Conservation (phyloP, 2,888 invertebrate species). For the Scotopteryx bipunctaria region DNA sequence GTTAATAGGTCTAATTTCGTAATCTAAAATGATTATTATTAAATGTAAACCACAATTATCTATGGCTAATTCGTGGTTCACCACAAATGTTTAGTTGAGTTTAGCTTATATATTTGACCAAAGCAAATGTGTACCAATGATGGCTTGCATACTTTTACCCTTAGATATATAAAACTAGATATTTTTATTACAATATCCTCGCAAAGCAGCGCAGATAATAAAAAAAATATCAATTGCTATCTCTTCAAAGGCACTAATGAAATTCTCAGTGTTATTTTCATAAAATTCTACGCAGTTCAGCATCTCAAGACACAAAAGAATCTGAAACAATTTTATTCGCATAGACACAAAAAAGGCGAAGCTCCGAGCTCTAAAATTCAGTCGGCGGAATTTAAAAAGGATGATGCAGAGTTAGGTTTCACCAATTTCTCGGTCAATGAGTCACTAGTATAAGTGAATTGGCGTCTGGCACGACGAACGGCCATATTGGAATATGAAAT, state of each 20-base stretch:
- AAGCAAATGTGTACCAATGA: neutral
- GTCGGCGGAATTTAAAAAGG: constrained; percentile 20
- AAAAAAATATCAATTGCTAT: too few relatives aligned
- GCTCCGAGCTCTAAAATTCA: neutral
- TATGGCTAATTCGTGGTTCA: neutral
- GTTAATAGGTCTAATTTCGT: too few relatives aligned
- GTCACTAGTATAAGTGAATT: constrained; percentile 69
- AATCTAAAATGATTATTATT: too few relatives aligned
- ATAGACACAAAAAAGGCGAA: neutral
- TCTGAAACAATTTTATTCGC: neutral
- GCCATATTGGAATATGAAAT: constrained; percentile 75
- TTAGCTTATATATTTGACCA: neutral
- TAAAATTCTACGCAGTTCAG: too few relatives aligned
- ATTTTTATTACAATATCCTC: too few relatives aligned
- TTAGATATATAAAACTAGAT: too few relatives aligned
- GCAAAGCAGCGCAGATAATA: too few relatives aligned
- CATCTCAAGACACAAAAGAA: too few relatives aligned
- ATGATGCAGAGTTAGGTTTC: constrained; percentile 40
- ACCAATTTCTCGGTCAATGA: constrained; percentile 50
- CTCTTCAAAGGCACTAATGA: too few relatives aligned
- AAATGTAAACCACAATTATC: too few relatives aligned
- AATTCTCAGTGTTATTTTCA: too few relatives aligned
- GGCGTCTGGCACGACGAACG: constrained; percentile 62
- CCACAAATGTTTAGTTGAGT: neutral
- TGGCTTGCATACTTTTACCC: too few relatives aligned